Evolutionary conservation across 2,797 vertebrate species (phyloP).

Genomic region (Myripristis jacobus): DNA sequence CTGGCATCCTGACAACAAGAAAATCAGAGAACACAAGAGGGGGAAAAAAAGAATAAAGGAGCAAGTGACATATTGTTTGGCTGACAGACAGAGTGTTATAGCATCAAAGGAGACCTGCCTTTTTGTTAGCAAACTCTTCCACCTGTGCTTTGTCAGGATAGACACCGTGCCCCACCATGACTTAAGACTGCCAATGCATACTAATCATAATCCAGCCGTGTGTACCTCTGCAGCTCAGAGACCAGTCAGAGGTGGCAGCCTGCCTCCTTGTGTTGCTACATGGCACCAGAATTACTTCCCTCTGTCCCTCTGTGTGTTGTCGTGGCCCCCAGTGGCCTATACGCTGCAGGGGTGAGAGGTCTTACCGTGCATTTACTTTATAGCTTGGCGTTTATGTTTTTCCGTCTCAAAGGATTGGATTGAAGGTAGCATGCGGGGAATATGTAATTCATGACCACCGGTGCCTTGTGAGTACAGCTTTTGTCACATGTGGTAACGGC

Average conservation of each 20-base stretch:
- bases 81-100: constrained; percentile 55
- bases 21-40: neutral
- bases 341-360: constrained; percentile 57
- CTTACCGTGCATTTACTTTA: constrained; percentile 70
- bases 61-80: constrained; percentile 54
- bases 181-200: constrained; percentile 67
- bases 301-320: constrained; percentile 44
- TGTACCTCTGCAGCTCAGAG: constrained; percentile 50
- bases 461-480: constrained; percentile 57
- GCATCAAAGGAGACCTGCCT: constrained; percentile 63
- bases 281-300: constrained; percentile 59
- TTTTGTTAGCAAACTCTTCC: constrained; percentile 64
- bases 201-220: constrained; percentile 59
- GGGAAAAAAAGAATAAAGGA: constrained; percentile 32
- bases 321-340: constrained; percentile 38
- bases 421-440: constrained; percentile 48
- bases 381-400: constrained; percentile 63
- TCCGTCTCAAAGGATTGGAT: constrained; percentile 46
- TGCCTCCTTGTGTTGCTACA: constrained; percentile 62
- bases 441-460: constrained; percentile 62
- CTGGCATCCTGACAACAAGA: constrained; percentile 1
- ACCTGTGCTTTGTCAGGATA: constrained; percentile 74
- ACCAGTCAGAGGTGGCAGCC: constrained; percentile 66
- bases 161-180: constrained; percentile 59
- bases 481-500: constrained; percentile 66